Base-by-base conservation (phyloP, 2,113 vertebrate species). In the Chaetorhynchus papuensis region DNA sequence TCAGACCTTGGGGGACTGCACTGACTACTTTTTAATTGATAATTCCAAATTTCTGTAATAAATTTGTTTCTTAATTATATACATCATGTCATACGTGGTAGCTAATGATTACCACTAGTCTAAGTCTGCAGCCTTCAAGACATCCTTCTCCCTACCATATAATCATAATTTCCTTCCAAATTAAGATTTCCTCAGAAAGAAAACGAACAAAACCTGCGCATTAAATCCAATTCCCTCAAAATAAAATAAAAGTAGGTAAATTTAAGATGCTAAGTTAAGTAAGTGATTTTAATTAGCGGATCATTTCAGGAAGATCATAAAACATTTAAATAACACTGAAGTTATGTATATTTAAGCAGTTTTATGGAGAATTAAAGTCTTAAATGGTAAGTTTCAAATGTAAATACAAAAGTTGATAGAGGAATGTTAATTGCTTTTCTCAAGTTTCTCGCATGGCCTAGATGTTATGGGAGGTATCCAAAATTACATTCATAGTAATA, bases 11-110 rank as follows among this genome's bases (percentile, higher is more conserved):
- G 97, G 97, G 98, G 97, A 98, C 97, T 81, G 56, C 96, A 93
- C 95, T 93, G 97, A 95, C 96, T 96, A 95, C 93, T 98, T 98
- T 98, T 98, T 98, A 98, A 98, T 98, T 98, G 97, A 98, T 98
- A 97, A 98, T 98, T 98, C 97, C 98, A 98, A 98, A 98, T 98
- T 98, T 97, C 97, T 97, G 54, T 94, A 98, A 98, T 98, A 98
- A 98, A 98, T 98, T 98, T 98, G 98, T 98, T 97, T 98, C 98
- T 98, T 98, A 98, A 98, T 98, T 98, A 97, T 85, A 96, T 94
- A 95, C 66, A 47, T 97, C 97, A 89, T 96, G 68, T 97, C 97
- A 97, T 98, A 97, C 94, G 66, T 45, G 83, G 84, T 96, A 86
- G 96, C 97, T 98, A 98, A 97, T 97, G 98, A 98, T 98, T 97